Evolutionary conservation across 2,797 vertebrate species (phyloP).

Genomic region (Coracias cyanogaster): DNA sequence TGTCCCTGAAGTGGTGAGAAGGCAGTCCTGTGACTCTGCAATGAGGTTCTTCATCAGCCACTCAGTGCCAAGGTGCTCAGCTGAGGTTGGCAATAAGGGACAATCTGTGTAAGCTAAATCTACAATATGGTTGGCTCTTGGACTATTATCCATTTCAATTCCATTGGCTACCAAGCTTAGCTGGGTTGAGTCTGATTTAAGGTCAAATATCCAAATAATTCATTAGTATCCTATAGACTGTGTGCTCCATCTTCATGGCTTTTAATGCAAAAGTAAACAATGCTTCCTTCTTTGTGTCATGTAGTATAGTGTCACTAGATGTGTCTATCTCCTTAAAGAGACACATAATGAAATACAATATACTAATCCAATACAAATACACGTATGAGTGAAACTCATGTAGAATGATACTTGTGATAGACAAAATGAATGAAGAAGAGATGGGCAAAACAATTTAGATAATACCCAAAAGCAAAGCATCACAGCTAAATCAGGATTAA

Average conservation of each 20-base stretch:
- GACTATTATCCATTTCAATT: not conserved
- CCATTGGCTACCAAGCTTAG: not conserved
- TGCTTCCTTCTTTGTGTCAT: not conserved
- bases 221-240: not conserved
- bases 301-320: not conserved
- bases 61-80: not conserved
- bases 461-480: slow-evolving; percentile 36
- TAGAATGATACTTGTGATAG: slow-evolving; percentile 22
- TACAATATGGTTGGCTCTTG: not conserved
- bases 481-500: slow-evolving; percentile 55
- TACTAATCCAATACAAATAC: not conserved
- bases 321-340: slow-evolving; percentile 29
- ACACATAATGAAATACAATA: slow-evolving; percentile 16
- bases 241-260: not conserved
- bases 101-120: not conserved
- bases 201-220: slow-evolving; percentile 43
- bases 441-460: slow-evolving; percentile 39
- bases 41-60: not conserved
- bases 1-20: accelerated
- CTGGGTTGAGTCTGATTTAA: slow-evolving; percentile 15
- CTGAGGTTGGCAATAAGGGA: not conserved
- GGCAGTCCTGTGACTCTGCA: accelerated
- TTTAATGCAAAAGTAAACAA: slow-evolving; percentile 46
- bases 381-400: slow-evolving; percentile 11
- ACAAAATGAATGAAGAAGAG: slow-evolving; percentile 18